Conservation (phyloP, 2,797 vertebrate genomes). For the Apodemus agrarius region DNA sequence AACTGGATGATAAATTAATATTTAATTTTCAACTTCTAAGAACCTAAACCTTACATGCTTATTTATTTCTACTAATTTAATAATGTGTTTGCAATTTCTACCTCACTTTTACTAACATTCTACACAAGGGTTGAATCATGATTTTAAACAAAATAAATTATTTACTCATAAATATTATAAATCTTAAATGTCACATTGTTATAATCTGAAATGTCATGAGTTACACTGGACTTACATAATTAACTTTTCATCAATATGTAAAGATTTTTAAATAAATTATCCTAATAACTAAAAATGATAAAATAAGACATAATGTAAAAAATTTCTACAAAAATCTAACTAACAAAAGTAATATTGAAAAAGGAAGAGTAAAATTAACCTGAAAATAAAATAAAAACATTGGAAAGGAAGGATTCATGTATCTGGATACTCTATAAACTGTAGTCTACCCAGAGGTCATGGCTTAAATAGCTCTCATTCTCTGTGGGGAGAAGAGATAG, state of each 20-base stretch:
- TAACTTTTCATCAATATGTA: not conserved
- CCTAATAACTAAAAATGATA: not conserved
- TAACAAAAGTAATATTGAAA: not conserved
- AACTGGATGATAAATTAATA: constrained; percentile 75
- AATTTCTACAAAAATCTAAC: not conserved
- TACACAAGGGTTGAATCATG: not conserved
- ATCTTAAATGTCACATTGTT: not conserved
- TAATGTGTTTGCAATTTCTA: constrained; percentile 54
- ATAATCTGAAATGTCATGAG: not conserved
- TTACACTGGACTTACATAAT: not conserved
- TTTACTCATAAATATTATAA: not conserved
- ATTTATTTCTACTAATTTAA: constrained; percentile 30
- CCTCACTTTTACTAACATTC: constrained; percentile 25
- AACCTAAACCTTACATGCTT: constrained; percentile 19
- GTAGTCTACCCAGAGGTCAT: not conserved
- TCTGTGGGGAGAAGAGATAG: not conserved
- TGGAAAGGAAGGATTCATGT: not conserved
- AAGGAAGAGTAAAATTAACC: not conserved
- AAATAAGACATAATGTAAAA: not conserved
- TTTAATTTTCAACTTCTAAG: constrained; percentile 78
- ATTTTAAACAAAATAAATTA: not conserved
- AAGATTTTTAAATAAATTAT: not conserved
- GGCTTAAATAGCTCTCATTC: not conserved
- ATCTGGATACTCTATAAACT: not conserved
- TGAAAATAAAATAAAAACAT: not conserved